phyloP scores from a whole-genome alignment of 2,797 vertebrate species.

The Podargus strigoides region DNA sequence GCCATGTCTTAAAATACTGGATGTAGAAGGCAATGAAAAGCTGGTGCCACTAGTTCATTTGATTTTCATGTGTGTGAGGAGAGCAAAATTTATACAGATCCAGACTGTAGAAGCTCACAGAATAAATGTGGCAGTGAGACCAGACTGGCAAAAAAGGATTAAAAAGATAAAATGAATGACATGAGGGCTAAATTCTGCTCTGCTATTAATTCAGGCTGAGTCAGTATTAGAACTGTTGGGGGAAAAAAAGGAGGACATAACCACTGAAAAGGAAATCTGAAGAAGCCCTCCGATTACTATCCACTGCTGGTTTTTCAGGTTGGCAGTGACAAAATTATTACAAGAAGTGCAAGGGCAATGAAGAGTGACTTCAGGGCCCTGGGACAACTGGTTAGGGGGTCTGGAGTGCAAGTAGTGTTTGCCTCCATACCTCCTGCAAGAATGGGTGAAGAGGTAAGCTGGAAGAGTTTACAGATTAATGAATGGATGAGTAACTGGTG shows the following conservation, averaged over 20 bases:
- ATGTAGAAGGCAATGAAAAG: neutral
- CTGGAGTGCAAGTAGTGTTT: no score
- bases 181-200: neutral
- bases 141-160: neutral
- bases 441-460: no score
- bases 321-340: no score
- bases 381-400: no score
- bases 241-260: accelerated
- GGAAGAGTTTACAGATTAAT: no score
- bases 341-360: no score
- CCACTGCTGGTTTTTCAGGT: no score
- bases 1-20: neutral
- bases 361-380: no score
- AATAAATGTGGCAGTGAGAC: neutral
- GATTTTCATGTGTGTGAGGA: neutral
- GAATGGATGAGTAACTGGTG: no score
- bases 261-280: neutral
- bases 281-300: no score
- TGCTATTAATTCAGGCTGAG: neutral
- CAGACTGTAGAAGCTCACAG: neutral
- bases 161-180: neutral
- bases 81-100: neutral
- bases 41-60: neutral
- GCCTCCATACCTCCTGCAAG: no score
- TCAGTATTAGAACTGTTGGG: neutral